Evolutionary conservation across 2,113 vertebrate species (phyloP).

Genomic region (cattle (Bos taurus)): DNA sequence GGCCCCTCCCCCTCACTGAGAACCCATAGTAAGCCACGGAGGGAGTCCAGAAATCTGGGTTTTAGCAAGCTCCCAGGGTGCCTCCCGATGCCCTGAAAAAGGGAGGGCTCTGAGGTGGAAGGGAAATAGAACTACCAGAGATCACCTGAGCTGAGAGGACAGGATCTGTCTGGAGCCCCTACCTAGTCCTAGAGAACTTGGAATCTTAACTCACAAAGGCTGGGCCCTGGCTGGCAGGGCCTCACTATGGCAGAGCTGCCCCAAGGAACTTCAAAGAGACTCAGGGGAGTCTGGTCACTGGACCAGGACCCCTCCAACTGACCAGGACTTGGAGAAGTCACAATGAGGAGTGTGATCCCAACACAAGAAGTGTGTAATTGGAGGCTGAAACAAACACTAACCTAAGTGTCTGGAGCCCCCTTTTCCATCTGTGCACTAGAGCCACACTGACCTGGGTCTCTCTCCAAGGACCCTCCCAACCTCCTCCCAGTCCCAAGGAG

Average conservation of each 20-base stretch:
- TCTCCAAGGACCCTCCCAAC: not conserved
- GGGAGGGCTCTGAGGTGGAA: not conserved
- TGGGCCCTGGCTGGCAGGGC: not conserved
- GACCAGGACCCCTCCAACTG: not conserved
- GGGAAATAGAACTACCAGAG: not conserved
- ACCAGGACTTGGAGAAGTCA: not conserved
- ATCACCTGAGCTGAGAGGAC: not conserved
- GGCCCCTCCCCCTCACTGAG: not conserved
- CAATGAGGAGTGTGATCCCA: not conserved
- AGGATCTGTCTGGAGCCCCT: not conserved
- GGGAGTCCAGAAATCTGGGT: not conserved
- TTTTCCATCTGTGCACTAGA: not conserved
- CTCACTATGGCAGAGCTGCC: not conserved
- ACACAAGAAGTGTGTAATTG: not conserved
- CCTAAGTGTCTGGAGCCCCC: not conserved
- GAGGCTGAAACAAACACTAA: not conserved
- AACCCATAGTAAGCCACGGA: not conserved
- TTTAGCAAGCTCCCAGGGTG: not conserved
- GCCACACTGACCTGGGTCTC: not conserved
- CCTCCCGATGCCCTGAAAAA: not conserved
- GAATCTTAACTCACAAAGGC: not conserved
- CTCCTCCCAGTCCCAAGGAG: not conserved
- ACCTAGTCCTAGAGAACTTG: not conserved
- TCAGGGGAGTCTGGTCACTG: not conserved
- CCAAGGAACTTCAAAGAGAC: not conserved